These are phyloP conservation scores for Tachina fera DNA, from an alignment of 2,888 invertebrate species.

Conservation along the genomic window DNA sequence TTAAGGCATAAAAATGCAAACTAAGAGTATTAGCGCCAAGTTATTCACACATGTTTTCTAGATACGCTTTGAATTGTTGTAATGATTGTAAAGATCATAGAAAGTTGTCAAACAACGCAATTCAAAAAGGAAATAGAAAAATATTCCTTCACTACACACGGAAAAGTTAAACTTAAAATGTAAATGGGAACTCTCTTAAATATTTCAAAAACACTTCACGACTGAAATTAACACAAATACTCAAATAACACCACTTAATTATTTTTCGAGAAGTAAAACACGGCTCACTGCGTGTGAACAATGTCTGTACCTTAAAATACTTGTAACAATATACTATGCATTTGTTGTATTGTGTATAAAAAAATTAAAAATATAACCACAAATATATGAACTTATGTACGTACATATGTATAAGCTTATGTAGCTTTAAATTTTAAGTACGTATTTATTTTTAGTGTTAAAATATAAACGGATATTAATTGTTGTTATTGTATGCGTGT, in stretches of 20 bases:
- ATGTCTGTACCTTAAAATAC: constrained; percentile 55
- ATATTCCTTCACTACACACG: too few relatives aligned
- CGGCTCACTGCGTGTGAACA: neutral
- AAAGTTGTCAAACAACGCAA: too few relatives aligned
- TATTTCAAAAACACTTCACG: constrained; percentile 5
- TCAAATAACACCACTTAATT: constrained; percentile 15
- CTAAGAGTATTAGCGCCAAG: too few relatives aligned
- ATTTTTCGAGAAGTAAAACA: constrained; percentile 5
- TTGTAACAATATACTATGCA: constrained; percentile 42
- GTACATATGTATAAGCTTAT: neutral
- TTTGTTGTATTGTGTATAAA: constrained; percentile 17
- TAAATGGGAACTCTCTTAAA: neutral
- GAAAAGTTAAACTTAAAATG: neutral
- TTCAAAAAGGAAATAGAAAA: too few relatives aligned
- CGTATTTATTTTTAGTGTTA: neutral
- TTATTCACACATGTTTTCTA: too few relatives aligned
- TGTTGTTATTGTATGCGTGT: constrained; percentile 43
- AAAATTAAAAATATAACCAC: neutral
- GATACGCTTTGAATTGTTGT: too few relatives aligned
- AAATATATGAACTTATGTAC: neutral
- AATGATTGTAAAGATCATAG: too few relatives aligned
- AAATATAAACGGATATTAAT: constrained; percentile 51
- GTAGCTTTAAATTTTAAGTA: neutral
- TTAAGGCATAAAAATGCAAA: too few relatives aligned
- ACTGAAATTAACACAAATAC: constrained; percentile 9